Evolutionary conservation across 2,797 vertebrate genomes (phyloP).

Genomic region (Craterocephalus amniculus): DNA sequence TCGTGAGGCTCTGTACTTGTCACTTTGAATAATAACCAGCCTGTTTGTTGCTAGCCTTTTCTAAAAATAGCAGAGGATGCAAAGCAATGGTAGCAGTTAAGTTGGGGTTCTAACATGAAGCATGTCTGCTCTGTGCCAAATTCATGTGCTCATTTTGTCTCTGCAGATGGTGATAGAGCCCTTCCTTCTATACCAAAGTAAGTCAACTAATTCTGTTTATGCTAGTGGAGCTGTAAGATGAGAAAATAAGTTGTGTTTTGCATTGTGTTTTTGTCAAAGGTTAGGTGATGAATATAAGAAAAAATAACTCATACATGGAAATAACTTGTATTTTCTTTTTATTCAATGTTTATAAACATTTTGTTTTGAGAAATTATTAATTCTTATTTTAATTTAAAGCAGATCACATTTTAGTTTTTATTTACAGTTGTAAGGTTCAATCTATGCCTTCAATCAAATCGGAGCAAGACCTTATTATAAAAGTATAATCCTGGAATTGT

Average conservation of each 20-base stretch:
- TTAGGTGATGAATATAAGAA: slow-evolving; percentile 9
- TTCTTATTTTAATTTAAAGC: background rate
- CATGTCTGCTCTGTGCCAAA: slow-evolving; percentile 17
- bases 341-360: background rate
- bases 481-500: background rate
- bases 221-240: background rate
- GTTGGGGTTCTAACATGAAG: slow-evolving; percentile 8
- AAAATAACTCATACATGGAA: too few species aligned
- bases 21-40: slow-evolving; percentile 51
- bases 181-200: slow-evolving; percentile 98
- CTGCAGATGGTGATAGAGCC: slow-evolving; percentile 95
- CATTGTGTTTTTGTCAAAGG: background rate
- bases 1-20: slow-evolving; percentile 35
- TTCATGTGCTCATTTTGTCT: slow-evolving; percentile 42
- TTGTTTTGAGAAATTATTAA: background rate
- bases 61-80: slow-evolving; percentile 48
- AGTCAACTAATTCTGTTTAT: slow-evolving; percentile 64
- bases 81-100: slow-evolving; percentile 21
- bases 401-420: background rate
- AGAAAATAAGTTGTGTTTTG: background rate
- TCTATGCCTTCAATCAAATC: background rate
- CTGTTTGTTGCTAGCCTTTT: slow-evolving; percentile 21
- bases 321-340: background rate
- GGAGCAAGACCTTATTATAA: background rate
- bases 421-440: background rate